Evolutionary conservation across 2,888 invertebrate genomes (phyloP).

Genomic region (Ceraclea dissimilis): DNA sequence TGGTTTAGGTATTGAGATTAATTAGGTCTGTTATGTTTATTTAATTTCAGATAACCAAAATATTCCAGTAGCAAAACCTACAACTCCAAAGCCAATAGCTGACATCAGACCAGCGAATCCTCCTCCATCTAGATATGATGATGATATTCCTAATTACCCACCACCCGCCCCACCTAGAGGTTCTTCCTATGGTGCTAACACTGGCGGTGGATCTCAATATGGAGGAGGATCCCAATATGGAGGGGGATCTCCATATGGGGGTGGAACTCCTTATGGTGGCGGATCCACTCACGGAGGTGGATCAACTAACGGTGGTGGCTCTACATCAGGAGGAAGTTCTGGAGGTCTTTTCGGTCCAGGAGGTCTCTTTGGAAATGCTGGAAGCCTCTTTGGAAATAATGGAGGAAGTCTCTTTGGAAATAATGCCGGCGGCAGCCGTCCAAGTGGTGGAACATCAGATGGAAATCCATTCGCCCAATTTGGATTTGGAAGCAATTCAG

Average conservation of each 20-base stretch:
- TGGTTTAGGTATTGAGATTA: no score
- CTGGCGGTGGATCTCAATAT: slow-evolving; percentile 29
- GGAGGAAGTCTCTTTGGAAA: slow-evolving; percentile 17
- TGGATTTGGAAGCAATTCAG: slow-evolving; percentile 14
- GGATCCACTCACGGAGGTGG: slow-evolving; percentile 28
- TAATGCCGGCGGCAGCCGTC: background rate
- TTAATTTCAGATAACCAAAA: slow-evolving; percentile 39
- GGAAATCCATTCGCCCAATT: slow-evolving; percentile 21
- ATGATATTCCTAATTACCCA: slow-evolving; percentile 39
- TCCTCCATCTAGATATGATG: slow-evolving; percentile 35
- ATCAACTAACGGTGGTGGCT: slow-evolving; percentile 9
- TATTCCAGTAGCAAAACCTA: slow-evolving; percentile 36
- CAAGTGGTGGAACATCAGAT: slow-evolving; percentile 7
- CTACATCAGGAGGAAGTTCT: slow-evolving; percentile 27
- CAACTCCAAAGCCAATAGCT: slow-evolving; percentile 30
- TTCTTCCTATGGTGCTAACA: slow-evolving; percentile 29
- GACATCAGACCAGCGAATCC: slow-evolving; percentile 31
- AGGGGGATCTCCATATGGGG: slow-evolving; percentile 5
- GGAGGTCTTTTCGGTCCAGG: slow-evolving; percentile 20
- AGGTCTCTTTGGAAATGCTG: slow-evolving; percentile 13
- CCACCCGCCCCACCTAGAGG: slow-evolving; percentile 37
- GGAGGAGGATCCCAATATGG: slow-evolving; percentile 25
- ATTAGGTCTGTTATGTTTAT: no score
- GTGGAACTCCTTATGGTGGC: slow-evolving; percentile 18
- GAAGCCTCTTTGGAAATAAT: slow-evolving; percentile 8